Evolutionary conservation across 2,797 vertebrate species (phyloP).

Genomic region (Megaceryle alcyon): DNA sequence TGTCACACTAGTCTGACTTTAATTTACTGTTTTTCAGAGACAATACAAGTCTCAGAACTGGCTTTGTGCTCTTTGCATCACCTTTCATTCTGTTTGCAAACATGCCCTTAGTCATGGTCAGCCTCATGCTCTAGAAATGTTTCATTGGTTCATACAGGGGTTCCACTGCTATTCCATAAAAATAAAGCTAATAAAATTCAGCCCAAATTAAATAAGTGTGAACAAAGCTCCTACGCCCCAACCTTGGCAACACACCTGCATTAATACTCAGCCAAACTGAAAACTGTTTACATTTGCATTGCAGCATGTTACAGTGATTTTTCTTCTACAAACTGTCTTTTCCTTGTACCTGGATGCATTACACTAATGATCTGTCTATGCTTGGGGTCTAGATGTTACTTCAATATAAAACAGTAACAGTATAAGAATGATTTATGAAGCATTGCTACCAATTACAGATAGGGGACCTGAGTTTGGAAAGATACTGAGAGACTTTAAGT

Average conservation of each 20-base stretch:
- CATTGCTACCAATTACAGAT: accelerated
- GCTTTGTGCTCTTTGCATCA: not conserved
- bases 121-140: not conserved
- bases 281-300: not conserved
- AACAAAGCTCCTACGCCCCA: not conserved
- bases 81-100: not conserved
- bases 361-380: not conserved
- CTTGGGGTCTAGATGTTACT: not conserved
- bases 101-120: not conserved
- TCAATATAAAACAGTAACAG: not conserved
- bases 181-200: not conserved
- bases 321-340: not conserved
- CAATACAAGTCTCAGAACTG: not conserved
- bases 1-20: not conserved
- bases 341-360: not conserved
- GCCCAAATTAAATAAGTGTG: not conserved
- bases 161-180: not conserved
- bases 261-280: not conserved
- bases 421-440: not conserved
- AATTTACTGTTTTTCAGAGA: not conserved
- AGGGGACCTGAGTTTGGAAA: not conserved
- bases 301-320: not conserved
- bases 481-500: not conserved
- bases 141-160: not conserved
- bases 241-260: not conserved